Evolutionary conservation across 2,797 vertebrate genomes (phyloP), one percentile per base, ranked within the genome.

Genomic region (Pseudotriccus pelzelni): DNA sequence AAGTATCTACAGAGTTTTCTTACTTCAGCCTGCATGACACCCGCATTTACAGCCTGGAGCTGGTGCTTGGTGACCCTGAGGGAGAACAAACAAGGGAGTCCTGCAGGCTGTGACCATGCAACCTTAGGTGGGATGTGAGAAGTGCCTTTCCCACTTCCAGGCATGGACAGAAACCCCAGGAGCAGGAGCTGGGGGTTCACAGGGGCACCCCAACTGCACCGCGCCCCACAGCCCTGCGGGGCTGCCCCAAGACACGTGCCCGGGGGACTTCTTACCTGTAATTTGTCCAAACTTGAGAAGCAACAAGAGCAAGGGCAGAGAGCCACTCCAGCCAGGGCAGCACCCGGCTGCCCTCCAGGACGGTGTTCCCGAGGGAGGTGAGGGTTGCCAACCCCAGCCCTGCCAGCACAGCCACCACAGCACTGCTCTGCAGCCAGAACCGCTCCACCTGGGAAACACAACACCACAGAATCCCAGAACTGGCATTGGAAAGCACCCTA

Each of bases 401-500:
- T 2, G 99, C 98, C 78, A 99, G 98, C 94, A 99, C 98, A 3
- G 98, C 99, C 94, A 99, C 96, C 59, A 98, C 98, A 0, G 98
- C 98, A 2, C 99, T 99, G 76, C 99, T 99, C 98, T 99, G 99
- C 92, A 99, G 98, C 99, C 99, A 99, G 97, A 99, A 99, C 59
- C 99, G 97, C 92, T 99, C 99, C 84, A 99, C 99, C 99, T 99
- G 95, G 20, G 85, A 39, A 11, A n/a, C 43, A 87, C 24, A 92
- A 78, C 64, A 77, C 6, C 44, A 32, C 30, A 47, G 7, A 73
- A 70, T 2, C 14, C 64, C 87, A 82, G 1, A 36, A 2, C 0
- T 3, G 12, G 77, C 28, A 3, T 0, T 55, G 69, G 30, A 34
- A 53, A 13, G 56, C 4, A 49, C 32, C 50, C 23, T 0, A 6